These are phyloP conservation scores for Fragum whitleyi DNA, from an alignment of 2,888 invertebrate genomes.

Conservation along the genomic window DNA sequence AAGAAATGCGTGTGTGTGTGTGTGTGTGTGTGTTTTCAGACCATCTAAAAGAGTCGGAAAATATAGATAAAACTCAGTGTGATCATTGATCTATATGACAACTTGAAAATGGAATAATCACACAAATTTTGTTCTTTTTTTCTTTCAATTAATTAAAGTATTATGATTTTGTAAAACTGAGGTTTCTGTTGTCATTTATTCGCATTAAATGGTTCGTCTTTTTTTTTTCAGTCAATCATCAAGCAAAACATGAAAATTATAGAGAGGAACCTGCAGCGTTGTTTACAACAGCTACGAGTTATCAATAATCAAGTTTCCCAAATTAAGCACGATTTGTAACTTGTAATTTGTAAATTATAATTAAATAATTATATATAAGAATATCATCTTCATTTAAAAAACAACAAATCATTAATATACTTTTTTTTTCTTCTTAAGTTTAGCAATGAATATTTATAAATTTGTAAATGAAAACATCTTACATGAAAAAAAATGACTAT, in stretches of 20 bases:
- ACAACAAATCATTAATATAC: neutral
- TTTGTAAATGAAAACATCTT: constrained; percentile 1
- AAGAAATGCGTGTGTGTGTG: neutral
- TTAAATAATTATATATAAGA: neutral
- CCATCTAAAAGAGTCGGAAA: neutral
- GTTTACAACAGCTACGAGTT: neutral
- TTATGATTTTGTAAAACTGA: constrained; percentile 4
- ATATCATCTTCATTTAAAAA: constrained; percentile 1
- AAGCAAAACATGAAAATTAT: neutral
- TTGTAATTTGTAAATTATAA: neutral
- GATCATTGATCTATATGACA: neutral
- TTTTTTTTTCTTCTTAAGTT: neutral
- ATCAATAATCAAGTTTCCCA: neutral
- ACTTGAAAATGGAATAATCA: constrained; percentile 1
- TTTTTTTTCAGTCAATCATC: neutral
- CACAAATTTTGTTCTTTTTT: constrained; percentile 3
- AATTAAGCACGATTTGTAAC: neutral
- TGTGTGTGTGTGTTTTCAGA: neutral
- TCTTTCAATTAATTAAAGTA: constrained; percentile 1
- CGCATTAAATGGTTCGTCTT: neutral
- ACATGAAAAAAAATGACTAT: neutral
- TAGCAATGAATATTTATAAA: neutral
- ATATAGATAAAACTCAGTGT: neutral
- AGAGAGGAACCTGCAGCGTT: neutral
- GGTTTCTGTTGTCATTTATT: constrained; percentile 1